phyloP scores from a whole-genome alignment of 2,797 vertebrate genomes.

The Sus cebifrons region DNA sequence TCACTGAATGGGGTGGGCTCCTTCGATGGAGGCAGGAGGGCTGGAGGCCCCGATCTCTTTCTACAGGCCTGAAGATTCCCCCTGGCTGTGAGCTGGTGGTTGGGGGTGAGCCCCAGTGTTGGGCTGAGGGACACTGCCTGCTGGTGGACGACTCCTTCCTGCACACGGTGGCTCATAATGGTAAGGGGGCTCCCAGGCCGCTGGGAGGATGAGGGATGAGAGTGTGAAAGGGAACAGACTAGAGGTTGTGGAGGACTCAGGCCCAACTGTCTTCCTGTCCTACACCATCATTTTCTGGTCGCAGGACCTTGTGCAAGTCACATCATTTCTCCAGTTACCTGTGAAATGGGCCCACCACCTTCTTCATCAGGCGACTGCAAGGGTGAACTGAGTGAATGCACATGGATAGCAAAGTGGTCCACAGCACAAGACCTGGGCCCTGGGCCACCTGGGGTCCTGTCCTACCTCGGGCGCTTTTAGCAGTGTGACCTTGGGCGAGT shows the following conservation, averaged over 20 bases:
- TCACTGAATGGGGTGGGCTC: not conserved
- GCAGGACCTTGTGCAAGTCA: constrained; percentile 13
- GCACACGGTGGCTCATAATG: constrained; percentile 94
- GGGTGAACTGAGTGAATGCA: not conserved
- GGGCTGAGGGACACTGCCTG: constrained; percentile 96
- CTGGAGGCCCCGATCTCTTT: constrained; percentile 59
- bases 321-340: not conserved
- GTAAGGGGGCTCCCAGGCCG: constrained; percentile 84
- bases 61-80: constrained; percentile 94
- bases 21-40: not conserved
- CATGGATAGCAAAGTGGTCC: not conserved
- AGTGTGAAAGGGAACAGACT: not conserved
- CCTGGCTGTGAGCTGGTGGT: constrained; percentile 94
- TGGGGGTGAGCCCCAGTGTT: constrained; percentile 95
- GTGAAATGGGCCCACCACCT: not conserved
- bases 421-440: not conserved
- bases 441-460: not conserved
- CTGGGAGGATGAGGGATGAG: not conserved
- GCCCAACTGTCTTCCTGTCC: not conserved
- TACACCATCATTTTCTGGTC: not conserved
- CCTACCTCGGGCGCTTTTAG: not conserved
- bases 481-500: not conserved
- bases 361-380: constrained; percentile 3
- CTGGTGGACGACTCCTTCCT: constrained; percentile 96
- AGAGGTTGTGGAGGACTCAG: not conserved